phyloP scores from a whole-genome alignment of 2,797 vertebrate genomes.

The Mormyrops attenuatus region DNA sequence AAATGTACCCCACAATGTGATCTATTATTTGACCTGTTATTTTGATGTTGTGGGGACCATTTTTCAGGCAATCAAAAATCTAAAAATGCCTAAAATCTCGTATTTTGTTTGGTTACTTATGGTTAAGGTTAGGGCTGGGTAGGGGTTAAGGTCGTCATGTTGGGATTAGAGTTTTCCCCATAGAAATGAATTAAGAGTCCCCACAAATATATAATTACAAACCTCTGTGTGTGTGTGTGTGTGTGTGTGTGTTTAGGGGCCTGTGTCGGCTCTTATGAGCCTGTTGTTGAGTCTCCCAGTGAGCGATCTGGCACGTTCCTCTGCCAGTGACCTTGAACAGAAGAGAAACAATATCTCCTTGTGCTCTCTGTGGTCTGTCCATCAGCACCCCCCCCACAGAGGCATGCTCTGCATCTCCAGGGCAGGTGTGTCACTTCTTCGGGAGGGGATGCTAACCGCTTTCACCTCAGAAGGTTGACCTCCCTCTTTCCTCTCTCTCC shows the following conservation, averaged over 20 bases:
- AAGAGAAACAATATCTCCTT: slow-evolving; percentile 73
- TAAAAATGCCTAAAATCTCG: neutral
- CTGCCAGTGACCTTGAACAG: slow-evolving; percentile 63
- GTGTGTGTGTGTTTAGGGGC: slow-evolving; percentile 35
- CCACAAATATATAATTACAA: neutral
- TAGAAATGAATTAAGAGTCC: neutral
- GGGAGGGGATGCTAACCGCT: neutral
- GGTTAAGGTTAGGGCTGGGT: neutral
- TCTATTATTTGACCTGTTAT: neutral
- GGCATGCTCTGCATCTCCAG: neutral
- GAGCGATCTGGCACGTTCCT: slow-evolving; percentile 61
- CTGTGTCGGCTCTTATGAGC: slow-evolving; percentile 22
- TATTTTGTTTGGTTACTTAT: neutral
- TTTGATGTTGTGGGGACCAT: neutral
- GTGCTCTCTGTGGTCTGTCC: slow-evolving; percentile 63
- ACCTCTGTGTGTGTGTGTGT: slow-evolving; percentile 11
- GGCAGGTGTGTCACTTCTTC: neutral
- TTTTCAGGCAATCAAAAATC: neutral
- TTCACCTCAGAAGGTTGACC: neutral
- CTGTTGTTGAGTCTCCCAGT: slow-evolving; percentile 53
- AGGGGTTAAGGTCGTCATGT: neutral
- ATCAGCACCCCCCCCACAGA: slow-evolving; percentile 46
- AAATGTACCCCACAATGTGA: neutral
- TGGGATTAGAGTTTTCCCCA: neutral
- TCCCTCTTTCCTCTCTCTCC: neutral